Evolutionary conservation across 2,888 invertebrate genomes (phyloP).

Genomic region (Nephrotoma flavescens): DNA sequence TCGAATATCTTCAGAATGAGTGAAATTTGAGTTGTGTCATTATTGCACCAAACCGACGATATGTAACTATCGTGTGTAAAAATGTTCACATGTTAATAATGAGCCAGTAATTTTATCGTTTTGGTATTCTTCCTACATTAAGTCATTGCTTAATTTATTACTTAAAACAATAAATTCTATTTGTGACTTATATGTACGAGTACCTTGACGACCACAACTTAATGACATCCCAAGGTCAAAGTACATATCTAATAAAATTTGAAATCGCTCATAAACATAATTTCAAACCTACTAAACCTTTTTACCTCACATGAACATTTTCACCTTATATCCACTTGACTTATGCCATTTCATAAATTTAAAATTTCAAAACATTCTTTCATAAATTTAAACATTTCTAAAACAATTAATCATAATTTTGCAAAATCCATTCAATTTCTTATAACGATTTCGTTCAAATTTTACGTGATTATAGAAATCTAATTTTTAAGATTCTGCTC

Average conservation of each 20-base stretch:
- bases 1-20: no score
- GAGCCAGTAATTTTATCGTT: no score
- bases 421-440: background rate
- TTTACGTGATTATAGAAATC: background rate
- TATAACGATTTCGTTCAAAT: background rate
- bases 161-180: no score
- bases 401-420: background rate
- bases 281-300: background rate
- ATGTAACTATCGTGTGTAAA: no score
- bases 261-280: background rate
- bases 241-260: background rate
- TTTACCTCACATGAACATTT: background rate
- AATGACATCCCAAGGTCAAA: background rate
- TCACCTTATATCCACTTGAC: background rate
- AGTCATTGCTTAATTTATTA: no score
- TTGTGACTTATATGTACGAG: no score
- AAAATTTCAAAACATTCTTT: background rate
- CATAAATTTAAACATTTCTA: background rate
- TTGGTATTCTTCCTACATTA: no score
- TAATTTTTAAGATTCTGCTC: background rate
- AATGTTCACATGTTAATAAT: no score
- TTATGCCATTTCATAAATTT: background rate
- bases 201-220: background rate
- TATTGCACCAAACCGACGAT: no score
- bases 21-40: no score